A percentile compares a stretch with the other conserved stretches of the same genome.
Evolutionary conservation across 2,888 invertebrate species (phyloP).

Genomic region (Fissipunctia ypsillon): DNA sequence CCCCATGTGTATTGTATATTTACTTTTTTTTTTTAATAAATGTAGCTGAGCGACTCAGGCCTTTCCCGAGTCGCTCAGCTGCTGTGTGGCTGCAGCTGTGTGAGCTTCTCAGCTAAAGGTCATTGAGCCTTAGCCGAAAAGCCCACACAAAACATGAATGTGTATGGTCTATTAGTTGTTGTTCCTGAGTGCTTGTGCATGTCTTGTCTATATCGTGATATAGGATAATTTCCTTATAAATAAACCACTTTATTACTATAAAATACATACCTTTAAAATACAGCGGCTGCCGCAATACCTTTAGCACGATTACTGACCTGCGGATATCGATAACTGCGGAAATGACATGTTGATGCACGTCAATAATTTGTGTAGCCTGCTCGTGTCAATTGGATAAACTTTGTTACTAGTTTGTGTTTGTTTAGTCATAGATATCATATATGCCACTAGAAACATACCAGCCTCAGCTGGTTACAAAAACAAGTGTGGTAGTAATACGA

Average conservation of each 20-base stretch:
- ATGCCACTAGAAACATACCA: neutral
- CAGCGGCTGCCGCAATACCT: slow-evolving; percentile 9
- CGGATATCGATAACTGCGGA: slow-evolving; percentile 13
- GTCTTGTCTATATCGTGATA: neutral
- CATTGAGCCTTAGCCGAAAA: neutral
- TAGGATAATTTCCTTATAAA: neutral
- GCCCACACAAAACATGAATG: too few species aligned
- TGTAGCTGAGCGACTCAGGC: neutral
- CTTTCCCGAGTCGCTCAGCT: too few species aligned
- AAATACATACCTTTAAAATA: slow-evolving; percentile 27
- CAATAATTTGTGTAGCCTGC: slow-evolving; percentile 25
- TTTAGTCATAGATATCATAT: neutral
- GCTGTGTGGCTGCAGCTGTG: too few species aligned
- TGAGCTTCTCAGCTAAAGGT: neutral
- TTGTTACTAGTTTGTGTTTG: slow-evolving; percentile 31
- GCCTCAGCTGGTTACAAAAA: neutral
- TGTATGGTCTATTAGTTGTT: neutral
- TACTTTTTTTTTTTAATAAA: neutral
- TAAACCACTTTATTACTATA: too few species aligned
- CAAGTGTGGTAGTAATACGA: neutral
- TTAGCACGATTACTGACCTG: slow-evolving; percentile 17
- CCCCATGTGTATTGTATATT: too few species aligned
- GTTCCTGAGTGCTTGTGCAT: neutral
- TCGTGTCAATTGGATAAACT: slow-evolving; percentile 48
- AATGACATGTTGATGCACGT: slow-evolving; percentile 30